phyloP scores from a whole-genome alignment of 2,113 vertebrate species.

The Sus scrofa region DNA sequence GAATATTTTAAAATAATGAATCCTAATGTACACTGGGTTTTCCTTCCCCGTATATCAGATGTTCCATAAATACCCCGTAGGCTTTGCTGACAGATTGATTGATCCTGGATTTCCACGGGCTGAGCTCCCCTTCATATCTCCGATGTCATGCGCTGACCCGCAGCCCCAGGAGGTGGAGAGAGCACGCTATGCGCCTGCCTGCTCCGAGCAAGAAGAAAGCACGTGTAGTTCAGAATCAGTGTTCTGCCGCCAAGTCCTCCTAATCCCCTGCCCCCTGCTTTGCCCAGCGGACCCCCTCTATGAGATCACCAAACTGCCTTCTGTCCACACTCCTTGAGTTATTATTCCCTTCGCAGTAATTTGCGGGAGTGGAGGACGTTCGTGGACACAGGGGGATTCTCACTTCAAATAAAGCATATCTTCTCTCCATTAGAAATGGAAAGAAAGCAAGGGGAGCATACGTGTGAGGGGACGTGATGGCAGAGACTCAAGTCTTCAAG shows the following conservation, averaged over 20 bases:
- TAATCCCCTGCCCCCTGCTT: background rate
- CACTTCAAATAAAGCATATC: conserved; percentile 74
- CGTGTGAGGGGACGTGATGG: background rate
- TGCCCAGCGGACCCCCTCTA: background rate
- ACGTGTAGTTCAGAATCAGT: background rate
- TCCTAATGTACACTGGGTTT: background rate
- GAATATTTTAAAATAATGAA: conserved; percentile 29
- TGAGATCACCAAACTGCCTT: conserved; percentile 70
- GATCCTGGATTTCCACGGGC: conserved; percentile 25
- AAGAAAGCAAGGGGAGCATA: background rate
- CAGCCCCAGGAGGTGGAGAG: background rate
- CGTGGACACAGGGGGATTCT: conserved; percentile 59
- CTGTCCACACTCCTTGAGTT: conserved; percentile 72
- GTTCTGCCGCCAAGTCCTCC: background rate
- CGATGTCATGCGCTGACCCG: background rate
- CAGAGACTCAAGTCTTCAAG: conserved; percentile 47
- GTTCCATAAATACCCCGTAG: conserved; percentile 14
- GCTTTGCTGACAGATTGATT: conserved; percentile 67
- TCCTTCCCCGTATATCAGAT: background rate
- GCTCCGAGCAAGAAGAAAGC: background rate
- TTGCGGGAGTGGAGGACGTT: conserved; percentile 71
- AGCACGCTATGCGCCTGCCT: background rate
- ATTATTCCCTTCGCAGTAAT: conserved; percentile 66
- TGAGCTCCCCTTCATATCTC: background rate
- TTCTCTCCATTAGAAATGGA: conserved; percentile 73